Evolutionary conservation across 2,888 invertebrate genomes (phyloP).

Genomic region (Calliopum simillimum): DNA sequence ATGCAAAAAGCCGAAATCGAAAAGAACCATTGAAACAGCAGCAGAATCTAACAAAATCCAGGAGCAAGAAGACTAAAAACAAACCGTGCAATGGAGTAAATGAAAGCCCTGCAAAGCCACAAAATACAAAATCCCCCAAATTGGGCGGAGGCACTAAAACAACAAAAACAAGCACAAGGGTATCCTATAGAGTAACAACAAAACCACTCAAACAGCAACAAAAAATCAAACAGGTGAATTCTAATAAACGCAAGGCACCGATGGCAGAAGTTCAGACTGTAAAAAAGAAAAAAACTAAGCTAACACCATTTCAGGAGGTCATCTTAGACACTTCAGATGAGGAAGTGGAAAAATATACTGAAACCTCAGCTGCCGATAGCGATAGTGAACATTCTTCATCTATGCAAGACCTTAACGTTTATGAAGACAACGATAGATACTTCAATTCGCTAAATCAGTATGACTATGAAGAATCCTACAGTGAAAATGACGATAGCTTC

Average conservation of each 20-base stretch:
- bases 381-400: slow-evolving; percentile 5
- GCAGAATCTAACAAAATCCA: neutral
- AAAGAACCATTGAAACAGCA: neutral
- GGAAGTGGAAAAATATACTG: neutral
- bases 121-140: neutral
- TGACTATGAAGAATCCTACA: neutral
- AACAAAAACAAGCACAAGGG: neutral
- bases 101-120: slow-evolving; percentile 1
- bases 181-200: neutral
- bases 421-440: neutral
- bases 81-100: neutral
- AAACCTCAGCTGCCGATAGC: neutral
- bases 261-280: neutral
- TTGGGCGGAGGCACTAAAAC: neutral
- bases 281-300: slow-evolving; percentile 8
- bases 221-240: neutral
- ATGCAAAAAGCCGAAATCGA: slow-evolving; percentile 32
- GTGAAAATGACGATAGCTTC: slow-evolving; percentile 8
- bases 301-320: neutral
- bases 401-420: neutral
- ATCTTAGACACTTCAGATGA: neutral
- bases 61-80: neutral
- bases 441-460: too few species aligned
- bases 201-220: neutral
- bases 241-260: neutral